Evolutionary conservation across 2,113 vertebrate species (phyloP).

Genomic region (Callorhinus ursinus): DNA sequence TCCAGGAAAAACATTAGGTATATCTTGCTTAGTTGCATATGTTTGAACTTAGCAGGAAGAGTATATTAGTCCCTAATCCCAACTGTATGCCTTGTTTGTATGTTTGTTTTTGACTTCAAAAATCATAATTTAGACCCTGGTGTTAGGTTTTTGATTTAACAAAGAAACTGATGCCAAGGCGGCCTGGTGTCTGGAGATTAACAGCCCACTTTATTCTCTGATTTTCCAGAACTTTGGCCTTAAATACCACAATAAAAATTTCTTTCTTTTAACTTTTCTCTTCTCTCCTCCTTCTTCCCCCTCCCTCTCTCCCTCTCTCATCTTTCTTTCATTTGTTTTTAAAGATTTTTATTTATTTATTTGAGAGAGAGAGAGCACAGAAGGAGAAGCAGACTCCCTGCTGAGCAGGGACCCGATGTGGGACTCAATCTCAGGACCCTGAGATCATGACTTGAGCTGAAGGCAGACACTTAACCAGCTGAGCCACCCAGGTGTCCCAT

Average conservation of each 20-base stretch:
- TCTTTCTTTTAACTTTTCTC: background rate
- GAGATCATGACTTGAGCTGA: too few relatives aligned
- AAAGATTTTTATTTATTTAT: too few relatives aligned
- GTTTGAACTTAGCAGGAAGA: background rate
- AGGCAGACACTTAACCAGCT: too few relatives aligned
- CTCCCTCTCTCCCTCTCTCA: background rate
- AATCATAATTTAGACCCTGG: background rate
- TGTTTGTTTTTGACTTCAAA: background rate
- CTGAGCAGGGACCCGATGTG: too few relatives aligned
- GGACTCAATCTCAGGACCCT: too few relatives aligned
- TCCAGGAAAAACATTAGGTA: background rate
- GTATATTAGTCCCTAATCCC: background rate
- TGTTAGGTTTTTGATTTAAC: background rate
- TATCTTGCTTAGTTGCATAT: background rate
- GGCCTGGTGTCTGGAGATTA: background rate
- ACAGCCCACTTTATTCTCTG: background rate
- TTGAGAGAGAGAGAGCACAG: too few relatives aligned
- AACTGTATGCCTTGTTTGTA: background rate
- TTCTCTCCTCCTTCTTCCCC: accelerated
- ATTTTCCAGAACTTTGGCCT: background rate
- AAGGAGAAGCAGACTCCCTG: too few relatives aligned
- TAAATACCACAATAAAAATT: background rate
- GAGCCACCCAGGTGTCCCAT: background rate
- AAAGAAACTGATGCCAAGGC: background rate
- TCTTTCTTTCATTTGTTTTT: background rate